Evolutionary conservation across 2,888 invertebrate genomes (phyloP).

Genomic region (Drosophila paracracens): DNA sequence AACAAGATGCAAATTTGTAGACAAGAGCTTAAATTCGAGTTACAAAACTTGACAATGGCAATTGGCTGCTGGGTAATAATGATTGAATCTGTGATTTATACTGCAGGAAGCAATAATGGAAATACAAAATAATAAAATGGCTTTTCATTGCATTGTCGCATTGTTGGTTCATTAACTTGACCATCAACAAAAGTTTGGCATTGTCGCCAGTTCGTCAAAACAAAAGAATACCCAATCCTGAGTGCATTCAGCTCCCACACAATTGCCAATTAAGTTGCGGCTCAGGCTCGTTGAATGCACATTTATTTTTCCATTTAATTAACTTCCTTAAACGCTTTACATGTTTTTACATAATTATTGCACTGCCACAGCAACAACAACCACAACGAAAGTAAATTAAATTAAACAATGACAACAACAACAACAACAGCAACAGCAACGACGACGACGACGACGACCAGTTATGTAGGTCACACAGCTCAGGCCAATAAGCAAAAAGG

Average conservation of each 20-base stretch:
- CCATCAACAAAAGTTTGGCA: constrained; percentile 18
- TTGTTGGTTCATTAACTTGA: constrained; percentile 45
- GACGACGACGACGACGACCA: constrained; percentile 30
- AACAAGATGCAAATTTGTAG: neutral
- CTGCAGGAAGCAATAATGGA: constrained; percentile 21
- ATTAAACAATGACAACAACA: constrained; percentile 56
- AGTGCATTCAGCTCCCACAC: constrained; percentile 51
- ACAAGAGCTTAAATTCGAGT: neutral
- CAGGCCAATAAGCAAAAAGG: constrained; percentile 59
- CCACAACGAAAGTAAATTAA: constrained; percentile 51
- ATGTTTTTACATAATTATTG: constrained; percentile 77
- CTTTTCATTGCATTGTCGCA: neutral
- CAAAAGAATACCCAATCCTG: constrained; percentile 29
- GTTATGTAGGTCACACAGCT: constrained; percentile 71
- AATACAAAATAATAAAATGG: constrained; percentile 15
- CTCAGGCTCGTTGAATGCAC: constrained; percentile 62
- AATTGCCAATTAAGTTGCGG: constrained; percentile 65
- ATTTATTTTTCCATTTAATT: constrained; percentile 76
- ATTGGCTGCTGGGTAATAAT: neutral
- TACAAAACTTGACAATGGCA: neutral
- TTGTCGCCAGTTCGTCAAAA: constrained; percentile 40
- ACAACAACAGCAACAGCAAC: constrained; percentile 1
- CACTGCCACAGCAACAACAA: constrained; percentile 24
- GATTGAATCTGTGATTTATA: neutral
- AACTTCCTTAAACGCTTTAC: constrained; percentile 75